These are phyloP conservation scores for Trinectes maculatus DNA, from an alignment of 2,113 vertebrate genomes.

Conservation along the genomic window DNA sequence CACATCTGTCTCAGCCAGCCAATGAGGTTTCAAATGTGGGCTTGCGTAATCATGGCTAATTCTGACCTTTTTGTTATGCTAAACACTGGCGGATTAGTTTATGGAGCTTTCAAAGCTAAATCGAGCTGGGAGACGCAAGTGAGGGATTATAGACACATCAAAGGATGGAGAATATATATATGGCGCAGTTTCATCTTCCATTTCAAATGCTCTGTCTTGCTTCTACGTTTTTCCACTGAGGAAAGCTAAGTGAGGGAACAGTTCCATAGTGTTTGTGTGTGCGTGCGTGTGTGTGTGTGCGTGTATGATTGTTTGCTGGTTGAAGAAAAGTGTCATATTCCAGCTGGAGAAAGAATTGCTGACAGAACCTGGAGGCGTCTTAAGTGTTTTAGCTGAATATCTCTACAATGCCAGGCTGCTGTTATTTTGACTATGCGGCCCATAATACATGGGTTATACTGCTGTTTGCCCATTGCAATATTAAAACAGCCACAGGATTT, in stretches of 20 bases:
- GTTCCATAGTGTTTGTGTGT: conserved; percentile 1
- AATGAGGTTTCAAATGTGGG: conserved; percentile 44
- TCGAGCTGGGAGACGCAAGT: conserved; percentile 62
- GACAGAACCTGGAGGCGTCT: conserved; percentile 31
- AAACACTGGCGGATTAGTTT: conserved; percentile 66
- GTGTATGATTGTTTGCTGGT: not conserved
- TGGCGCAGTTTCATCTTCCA: conserved; percentile 42
- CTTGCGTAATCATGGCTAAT: conserved; percentile 56
- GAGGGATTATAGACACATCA: conserved; percentile 77
- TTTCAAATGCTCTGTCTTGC: conserved; percentile 13
- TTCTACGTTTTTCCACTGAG: conserved; percentile 1
- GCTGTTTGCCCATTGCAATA: conserved; percentile 41
- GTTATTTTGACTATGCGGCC: conserved; percentile 33
- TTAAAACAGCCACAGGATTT: conserved; percentile 49
- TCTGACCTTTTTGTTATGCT: conserved; percentile 66
- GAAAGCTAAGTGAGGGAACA: not conserved
- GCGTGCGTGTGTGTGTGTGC: conserved; percentile 1
- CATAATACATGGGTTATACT: conserved; percentile 50
- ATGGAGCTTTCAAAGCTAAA: conserved; percentile 72
- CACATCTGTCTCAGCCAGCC: conserved; percentile 32
- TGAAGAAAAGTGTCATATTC: conserved; percentile 24
- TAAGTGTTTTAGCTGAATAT: conserved; percentile 36
- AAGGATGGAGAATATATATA: conserved; percentile 55
- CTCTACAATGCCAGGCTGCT: conserved; percentile 29
- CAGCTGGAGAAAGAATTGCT: conserved; percentile 21